Conservation (phyloP, 2,113 vertebrate species). For the Gambusia affinis region DNA sequence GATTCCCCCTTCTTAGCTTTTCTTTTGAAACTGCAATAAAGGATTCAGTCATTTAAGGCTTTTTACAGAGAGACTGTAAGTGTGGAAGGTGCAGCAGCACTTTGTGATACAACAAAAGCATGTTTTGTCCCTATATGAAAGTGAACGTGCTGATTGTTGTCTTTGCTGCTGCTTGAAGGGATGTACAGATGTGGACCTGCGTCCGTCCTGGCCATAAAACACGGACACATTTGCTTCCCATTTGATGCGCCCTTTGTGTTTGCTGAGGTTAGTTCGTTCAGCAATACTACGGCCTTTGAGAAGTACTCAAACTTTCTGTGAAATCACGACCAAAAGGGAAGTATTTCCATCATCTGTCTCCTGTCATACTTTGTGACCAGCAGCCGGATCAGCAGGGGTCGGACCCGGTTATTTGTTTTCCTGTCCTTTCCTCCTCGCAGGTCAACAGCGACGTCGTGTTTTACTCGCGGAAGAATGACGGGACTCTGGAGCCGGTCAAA, state of each 20-base stretch:
- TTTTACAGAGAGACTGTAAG: background rate
- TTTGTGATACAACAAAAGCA: background rate
- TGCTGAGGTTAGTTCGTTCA: conserved; percentile 84
- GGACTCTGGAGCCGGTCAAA: conserved; percentile 76
- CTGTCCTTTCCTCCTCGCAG: conserved; percentile 67
- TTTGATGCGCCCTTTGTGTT: conserved; percentile 93
- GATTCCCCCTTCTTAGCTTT: no score
- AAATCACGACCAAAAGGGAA: background rate
- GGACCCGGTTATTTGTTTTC: background rate
- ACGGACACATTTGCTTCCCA: conserved; percentile 90
- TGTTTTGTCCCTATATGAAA: background rate
- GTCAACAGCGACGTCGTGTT: conserved; percentile 95
- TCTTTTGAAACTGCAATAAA: no score
- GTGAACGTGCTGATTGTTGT: background rate
- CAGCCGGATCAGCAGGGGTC: background rate
- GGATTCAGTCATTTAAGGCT: background rate
- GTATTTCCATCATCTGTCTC: background rate
- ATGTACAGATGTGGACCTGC: conserved; percentile 96
- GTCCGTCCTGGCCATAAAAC: conserved; percentile 93
- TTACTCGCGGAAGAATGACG: conserved; percentile 83
- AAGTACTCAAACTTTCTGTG: background rate
- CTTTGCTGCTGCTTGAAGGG: conserved; percentile 75
- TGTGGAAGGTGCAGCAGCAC: background rate
- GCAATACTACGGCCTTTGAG: background rate
- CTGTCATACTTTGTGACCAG: background rate